Conservation (phyloP, 1,140 invertebrate species). For the Helicoverpa armigera region DNA sequence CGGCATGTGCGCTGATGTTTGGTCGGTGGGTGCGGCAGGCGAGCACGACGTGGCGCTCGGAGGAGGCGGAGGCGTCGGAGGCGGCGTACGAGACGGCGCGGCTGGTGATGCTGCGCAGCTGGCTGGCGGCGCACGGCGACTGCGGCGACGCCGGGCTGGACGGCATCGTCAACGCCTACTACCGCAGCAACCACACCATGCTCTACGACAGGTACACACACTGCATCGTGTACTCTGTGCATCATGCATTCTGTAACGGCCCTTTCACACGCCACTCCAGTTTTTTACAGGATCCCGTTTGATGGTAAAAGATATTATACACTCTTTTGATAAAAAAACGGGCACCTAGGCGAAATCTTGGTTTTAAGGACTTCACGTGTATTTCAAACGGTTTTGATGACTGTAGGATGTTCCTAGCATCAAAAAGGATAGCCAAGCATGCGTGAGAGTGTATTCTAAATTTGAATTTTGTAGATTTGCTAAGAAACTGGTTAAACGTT, state of each 20-base stretch:
- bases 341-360: no score
- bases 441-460: no score
- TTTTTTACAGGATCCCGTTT: no score
- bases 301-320: no score
- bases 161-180: slow-evolving; percentile 63
- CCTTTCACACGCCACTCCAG: no score
- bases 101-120: slow-evolving; percentile 56
- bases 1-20: not conserved
- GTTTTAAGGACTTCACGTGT: no score
- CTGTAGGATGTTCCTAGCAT: no score
- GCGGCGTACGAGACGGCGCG: slow-evolving; percentile 46
- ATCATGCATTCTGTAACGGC: not conserved
- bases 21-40: not conserved
- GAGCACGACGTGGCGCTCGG: not conserved
- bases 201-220: slow-evolving; percentile 62
- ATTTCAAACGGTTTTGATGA: no score
- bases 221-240: not conserved
- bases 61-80: not conserved
- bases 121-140: slow-evolving; percentile 41
- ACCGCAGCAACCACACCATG: slow-evolving; percentile 60
- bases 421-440: no score
- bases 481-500: no score
- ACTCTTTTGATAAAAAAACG: no score
- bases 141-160: slow-evolving; percentile 35
- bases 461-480: no score